Evolutionary conservation across 2,113 vertebrate species (phyloP), one percentile per base, ranked within the genome.

Genomic region (Xiphias gladius): DNA sequence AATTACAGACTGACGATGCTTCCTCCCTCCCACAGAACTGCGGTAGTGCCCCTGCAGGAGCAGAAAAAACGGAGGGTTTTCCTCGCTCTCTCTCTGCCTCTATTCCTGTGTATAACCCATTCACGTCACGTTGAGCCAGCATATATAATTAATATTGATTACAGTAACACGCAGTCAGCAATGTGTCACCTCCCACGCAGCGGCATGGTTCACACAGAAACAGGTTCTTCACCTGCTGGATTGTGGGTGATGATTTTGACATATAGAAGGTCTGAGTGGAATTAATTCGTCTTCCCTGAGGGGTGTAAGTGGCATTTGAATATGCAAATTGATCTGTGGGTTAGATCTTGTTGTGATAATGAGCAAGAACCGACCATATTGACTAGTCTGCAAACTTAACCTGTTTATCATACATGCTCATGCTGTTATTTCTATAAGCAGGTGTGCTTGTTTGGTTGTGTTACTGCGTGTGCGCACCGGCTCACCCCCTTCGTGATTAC

Each of bases 101-200:
- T 28, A 3, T 35, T 63, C 62, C 64, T 14, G 32, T 32, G 75
- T 76, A 52, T 67, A 59, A 80, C 32, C 32, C 26, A 55, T 74
- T 84, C 73, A 39, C 10, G 54, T 28, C 78, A 79, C 79, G 43
- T 20, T 41, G 61, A 79, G 59, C 84, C 48, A 16, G 76, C 67
- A 58, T 87, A 79, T 76, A 68, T 89, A 89, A 93, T 89, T 83
- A 76, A 89, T 78, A 83, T 80, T 90, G 88, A 92, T 91, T 88
- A 83, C 72, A 83, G 71, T 73, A 76, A 68, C 88, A 84, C 80
- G 55, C 50, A 19, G 72, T 28, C 30, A 61, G 74, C 14, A 39
- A 64, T 61, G 48, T 20, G 26, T 48, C 84, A 75, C 73, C 73
- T 86, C 86, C 88, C 76, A 89, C 87, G 63, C 84, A 22, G 63